Evolutionary conservation across 2,113 vertebrate species (phyloP).

Genomic region (Boulengeromyrus knoepffleri): DNA sequence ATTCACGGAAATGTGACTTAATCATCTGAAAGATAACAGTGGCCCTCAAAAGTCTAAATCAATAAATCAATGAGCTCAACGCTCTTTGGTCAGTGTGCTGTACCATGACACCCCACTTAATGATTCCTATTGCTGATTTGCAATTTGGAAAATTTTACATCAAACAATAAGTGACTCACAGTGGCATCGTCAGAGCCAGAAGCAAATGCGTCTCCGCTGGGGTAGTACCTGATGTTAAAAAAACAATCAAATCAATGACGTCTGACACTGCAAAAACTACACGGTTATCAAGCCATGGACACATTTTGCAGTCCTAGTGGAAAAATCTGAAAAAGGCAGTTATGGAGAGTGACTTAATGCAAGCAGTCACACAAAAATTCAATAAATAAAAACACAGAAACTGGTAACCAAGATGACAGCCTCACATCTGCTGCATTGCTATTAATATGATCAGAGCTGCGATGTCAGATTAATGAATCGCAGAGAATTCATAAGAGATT

Average conservation of each 20-base stretch:
- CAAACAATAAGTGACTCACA: constrained; percentile 60
- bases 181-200: constrained; percentile 96
- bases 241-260: background rate
- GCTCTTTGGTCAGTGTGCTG: background rate
- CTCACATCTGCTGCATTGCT: background rate
- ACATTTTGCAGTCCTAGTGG: background rate
- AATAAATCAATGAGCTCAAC: constrained; percentile 15
- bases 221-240: constrained; percentile 77
- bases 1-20: background rate
- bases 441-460: background rate
- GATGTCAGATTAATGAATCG: background rate
- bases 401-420: background rate
- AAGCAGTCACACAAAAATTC: background rate
- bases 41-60: background rate
- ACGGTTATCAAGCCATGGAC: background rate
- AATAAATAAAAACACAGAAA: background rate
- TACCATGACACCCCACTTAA: background rate
- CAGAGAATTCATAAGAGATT: background rate
- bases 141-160: background rate
- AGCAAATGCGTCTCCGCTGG: constrained; percentile 97
- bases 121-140: background rate
- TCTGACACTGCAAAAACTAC: background rate
- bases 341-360: background rate
- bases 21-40: background rate
- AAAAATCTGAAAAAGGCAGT: background rate